These are phyloP conservation scores for Zaprionus obscuricornis DNA, from an alignment of 2,888 invertebrate species.

Conservation along the genomic window DNA sequence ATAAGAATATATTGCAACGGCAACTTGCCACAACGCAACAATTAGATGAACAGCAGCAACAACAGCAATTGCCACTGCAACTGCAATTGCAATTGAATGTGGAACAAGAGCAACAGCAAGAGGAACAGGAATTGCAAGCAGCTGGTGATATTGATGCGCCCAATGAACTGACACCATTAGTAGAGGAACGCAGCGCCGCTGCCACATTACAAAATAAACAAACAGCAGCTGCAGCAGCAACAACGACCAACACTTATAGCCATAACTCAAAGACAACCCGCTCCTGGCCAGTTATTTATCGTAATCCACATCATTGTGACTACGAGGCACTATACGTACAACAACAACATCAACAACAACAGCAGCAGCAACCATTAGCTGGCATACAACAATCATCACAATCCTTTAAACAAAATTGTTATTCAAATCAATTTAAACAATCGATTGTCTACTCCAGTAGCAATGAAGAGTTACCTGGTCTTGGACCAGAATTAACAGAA, in stretches of 20 bases:
- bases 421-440: slow-evolving; percentile 81
- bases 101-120: slow-evolving; percentile 36
- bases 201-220: slow-evolving; percentile 39
- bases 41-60: slow-evolving; percentile 42
- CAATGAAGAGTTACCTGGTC: slow-evolving; percentile 76
- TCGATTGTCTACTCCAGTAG: slow-evolving; percentile 81
- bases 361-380: slow-evolving; percentile 25
- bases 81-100: no score
- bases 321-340: slow-evolving; percentile 82
- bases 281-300: slow-evolving; percentile 84
- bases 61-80: slow-evolving; percentile 35
- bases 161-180: slow-evolving; percentile 78
- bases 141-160: slow-evolving; percentile 56
- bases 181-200: slow-evolving; percentile 49
- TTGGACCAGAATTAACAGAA: slow-evolving; percentile 50
- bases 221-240: slow-evolving; percentile 16
- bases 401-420: slow-evolving; percentile 80
- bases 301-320: slow-evolving; percentile 83
- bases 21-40: slow-evolving; percentile 70
- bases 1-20: slow-evolving; percentile 76
- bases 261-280: slow-evolving; percentile 83
- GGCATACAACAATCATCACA: slow-evolving; percentile 37
- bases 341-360: slow-evolving; percentile 44
- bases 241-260: slow-evolving; percentile 74
- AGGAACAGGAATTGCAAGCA: slow-evolving; percentile 34